Evolutionary conservation across 2,113 vertebrate species (phyloP).

Genomic region (Dipodomys merriami): DNA sequence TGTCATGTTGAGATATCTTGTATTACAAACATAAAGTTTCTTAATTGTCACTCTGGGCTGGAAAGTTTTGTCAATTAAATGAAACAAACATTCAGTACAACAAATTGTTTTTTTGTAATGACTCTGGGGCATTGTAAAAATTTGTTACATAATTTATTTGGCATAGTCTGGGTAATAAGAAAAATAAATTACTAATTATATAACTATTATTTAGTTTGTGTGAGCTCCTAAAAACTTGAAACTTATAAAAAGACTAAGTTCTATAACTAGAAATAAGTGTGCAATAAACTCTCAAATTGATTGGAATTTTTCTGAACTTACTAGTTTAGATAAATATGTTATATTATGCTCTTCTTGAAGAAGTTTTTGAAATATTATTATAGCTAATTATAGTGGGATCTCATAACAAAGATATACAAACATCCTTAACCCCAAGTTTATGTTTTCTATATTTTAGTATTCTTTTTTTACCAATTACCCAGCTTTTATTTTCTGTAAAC

Average conservation of each 20-base stretch:
- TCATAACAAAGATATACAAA: neutral
- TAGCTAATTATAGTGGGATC: conserved; percentile 31
- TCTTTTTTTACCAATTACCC: neutral
- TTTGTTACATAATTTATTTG: conserved; percentile 58
- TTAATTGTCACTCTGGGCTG: conserved; percentile 31
- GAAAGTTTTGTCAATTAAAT: conserved; percentile 38
- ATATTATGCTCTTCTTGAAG: neutral
- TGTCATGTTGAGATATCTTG: neutral
- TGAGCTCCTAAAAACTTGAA: conserved; percentile 48
- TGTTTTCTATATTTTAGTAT: neutral
- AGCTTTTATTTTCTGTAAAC: neutral
- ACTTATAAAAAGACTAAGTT: neutral
- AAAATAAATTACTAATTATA: conserved; percentile 43
- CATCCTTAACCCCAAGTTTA: neutral
- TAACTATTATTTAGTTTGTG: conserved; percentile 49
- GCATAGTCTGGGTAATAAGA: conserved; percentile 24
- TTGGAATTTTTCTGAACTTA: conserved; percentile 38
- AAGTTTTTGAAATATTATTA: conserved; percentile 56
- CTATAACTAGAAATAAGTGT: conserved; percentile 50
- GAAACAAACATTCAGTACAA: neutral
- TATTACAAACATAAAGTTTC: conserved; percentile 2
- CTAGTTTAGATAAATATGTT: conserved; percentile 31
- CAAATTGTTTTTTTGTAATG: neutral
- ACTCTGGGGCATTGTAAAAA: conserved; percentile 24
- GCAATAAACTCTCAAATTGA: conserved; percentile 61